Conservation (phyloP, 2,113 vertebrate species). For the Chloropsis hardwickii region DNA sequence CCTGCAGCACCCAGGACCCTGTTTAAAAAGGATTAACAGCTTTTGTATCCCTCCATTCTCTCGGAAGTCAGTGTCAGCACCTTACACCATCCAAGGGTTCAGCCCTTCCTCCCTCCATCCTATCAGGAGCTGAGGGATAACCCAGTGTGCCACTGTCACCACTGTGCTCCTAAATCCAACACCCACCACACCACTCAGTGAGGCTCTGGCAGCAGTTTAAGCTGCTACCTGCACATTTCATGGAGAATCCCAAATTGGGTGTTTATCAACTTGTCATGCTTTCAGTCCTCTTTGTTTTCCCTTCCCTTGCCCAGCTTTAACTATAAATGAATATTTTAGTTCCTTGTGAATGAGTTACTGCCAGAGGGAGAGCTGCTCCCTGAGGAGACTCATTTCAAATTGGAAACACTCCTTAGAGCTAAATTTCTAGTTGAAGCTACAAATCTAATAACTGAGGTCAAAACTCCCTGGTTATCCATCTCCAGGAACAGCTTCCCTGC, state of each 20-base stretch:
- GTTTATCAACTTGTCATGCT: not conserved
- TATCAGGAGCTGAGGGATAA: not conserved
- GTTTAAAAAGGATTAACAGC: not conserved
- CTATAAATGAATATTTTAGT: not conserved
- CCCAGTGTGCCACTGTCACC: not conserved
- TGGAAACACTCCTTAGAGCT: not conserved
- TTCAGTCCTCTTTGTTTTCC: not conserved
- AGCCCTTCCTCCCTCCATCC: not conserved
- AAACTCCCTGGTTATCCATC: not conserved
- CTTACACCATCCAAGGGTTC: not conserved
- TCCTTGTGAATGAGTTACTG: not conserved
- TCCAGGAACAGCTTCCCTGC: not conserved
- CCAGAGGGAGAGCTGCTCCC: not conserved
- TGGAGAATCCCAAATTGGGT: not conserved
- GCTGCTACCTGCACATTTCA: not conserved
- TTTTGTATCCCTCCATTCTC: not conserved
- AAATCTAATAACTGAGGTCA: not conserved
- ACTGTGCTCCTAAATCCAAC: not conserved
- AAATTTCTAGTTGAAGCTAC: not conserved
- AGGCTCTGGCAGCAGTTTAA: not conserved
- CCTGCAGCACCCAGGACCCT: not conserved
- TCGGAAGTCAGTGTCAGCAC: not conserved
- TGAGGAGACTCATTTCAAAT: not conserved
- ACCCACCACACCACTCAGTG: not conserved
- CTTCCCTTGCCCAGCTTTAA: not conserved